Evolutionary conservation across 2,797 vertebrate species (phyloP), one percentile per base, ranked within the genome.

Genomic region (Scolopax bukidnonensis): DNA sequence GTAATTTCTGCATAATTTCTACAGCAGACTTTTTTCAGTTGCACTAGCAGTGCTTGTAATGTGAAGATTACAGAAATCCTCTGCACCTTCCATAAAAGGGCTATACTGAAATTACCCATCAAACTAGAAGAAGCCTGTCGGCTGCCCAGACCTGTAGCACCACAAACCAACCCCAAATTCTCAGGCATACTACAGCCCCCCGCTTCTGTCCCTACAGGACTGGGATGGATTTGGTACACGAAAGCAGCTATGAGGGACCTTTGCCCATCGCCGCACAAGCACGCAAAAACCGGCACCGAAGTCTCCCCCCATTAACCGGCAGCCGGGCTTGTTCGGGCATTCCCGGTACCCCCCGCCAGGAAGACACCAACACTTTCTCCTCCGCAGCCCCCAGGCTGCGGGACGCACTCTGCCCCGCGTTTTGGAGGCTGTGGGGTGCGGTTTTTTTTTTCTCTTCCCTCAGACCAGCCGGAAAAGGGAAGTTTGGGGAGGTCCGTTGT

Each of bases 381-480:
- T 7, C n/a, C 9, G 2, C 32, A 41, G 6, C 5, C 28, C 38
- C 8, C 0, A 16, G 19, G 10, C 33, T 25, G 36, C 20, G 3
- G 10, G 4, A 5, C 3, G 0, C 36, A 6, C 8, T 13, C n/a
- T 0, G 2, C 19, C 15, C 59, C 2, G 5, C 15, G 33, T 12
- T 4, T 8, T 2, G 51, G 25, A 27, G 15, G 24, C 1, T 0
- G 7, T 5, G 20, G 45, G 45, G 43, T 45, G 43, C 19, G 18
- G 18, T 18, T 6, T 51, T 18, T 10, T 64, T 12, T 1, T 6
- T 4, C 1, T 2, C 12, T 6, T 4, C 12, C 7, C 40, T 5
- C 4, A 13, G 10, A 50, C 0, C 1, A 9, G 79, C 9, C 94
- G 95, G 89, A 90, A 93, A 28, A 28, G n/a, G 78, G 68, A 68